Evolutionary conservation across 2,113 vertebrate species (phyloP).

Genomic region (Oncorhynchus nerka): DNA sequence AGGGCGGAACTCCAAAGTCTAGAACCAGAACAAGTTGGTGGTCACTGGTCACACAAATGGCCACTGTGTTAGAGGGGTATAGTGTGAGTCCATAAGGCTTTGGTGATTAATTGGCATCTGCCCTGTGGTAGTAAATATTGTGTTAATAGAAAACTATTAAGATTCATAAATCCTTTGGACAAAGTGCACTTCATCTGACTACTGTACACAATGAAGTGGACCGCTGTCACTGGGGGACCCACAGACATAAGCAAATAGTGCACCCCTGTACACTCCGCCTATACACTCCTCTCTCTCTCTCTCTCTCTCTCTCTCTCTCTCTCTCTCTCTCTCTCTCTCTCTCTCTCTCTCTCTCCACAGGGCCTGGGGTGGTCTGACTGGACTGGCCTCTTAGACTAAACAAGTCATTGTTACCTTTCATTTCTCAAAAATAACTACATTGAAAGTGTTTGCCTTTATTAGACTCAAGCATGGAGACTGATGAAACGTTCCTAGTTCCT

Average conservation of each 20-base stretch:
- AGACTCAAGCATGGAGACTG: slow-evolving; percentile 25
- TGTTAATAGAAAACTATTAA: slow-evolving; percentile 12
- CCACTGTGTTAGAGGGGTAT: not conserved
- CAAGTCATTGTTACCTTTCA: slow-evolving; percentile 54
- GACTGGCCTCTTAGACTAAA: slow-evolving; percentile 69
- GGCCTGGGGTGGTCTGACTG: slow-evolving; percentile 53
- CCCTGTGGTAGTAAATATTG: not conserved
- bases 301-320: too few species aligned
- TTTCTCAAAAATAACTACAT: slow-evolving; percentile 16
- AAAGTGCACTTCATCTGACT: slow-evolving; percentile 22
- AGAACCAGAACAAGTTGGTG: not conserved
- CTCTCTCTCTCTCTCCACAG: slow-evolving; percentile 40
- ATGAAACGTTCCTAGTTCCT: not conserved
- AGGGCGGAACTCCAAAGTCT: not conserved
- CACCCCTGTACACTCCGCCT: too few species aligned
- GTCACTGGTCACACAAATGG: not conserved
- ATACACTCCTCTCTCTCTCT: slow-evolving; percentile 20
- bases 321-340: slow-evolving; percentile 11
- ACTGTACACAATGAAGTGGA: slow-evolving; percentile 34
- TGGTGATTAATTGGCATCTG: slow-evolving; percentile 11
- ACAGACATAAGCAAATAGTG: slow-evolving; percentile 47
- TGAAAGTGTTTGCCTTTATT: slow-evolving; percentile 55
- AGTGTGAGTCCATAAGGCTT: not conserved
- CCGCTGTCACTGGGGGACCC: slow-evolving; percentile 37
- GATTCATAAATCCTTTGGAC: slow-evolving; percentile 33